Evolutionary conservation across 2,888 invertebrate genomes (phyloP), one percentile per base, ranked within the genome.

Genomic region (Acleris sparsana): DNA sequence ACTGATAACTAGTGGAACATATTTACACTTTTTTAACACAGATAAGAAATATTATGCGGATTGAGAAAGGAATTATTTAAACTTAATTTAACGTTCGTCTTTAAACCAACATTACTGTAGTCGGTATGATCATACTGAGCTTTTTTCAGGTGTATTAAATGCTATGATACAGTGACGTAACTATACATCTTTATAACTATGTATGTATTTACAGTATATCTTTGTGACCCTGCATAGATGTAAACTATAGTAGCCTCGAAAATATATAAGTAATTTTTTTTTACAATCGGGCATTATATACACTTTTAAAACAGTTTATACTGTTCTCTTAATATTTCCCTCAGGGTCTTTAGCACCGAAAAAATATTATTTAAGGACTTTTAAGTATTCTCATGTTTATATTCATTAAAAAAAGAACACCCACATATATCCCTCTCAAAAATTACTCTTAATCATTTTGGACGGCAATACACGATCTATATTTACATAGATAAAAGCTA

Each of bases 131-230:
- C 70, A 77, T 83, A 82, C 83, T 92, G 92, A 92, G 92, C 92
- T 85, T 92, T 88, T 75, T 89, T 92, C 92, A 92, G 92, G 92
- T 92, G 92, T 92, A 80, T 83, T 88, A 89, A 88, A 87, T 89
- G 88, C 86, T 86, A 86, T 79, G 70, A 80, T 75, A 75, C 68
- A 69, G 58, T 71, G 70, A 72, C 69, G 70, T 70, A 71, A 69
- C 72, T 82, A 80, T 79, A 82, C 78, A 83, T 79, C 73, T 65
- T 82, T 80, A 82, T 74, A 77, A 78, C 76, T 82, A 75, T 77
- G 69, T 71, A 62, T 75, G 73, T 80, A 74, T 82, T 72, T 80
- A 76, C 77, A 79, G 76, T 81, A 78, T 83, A 85, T 84, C 77
- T 80, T 85, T 86, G 85, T 86, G 89, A 91, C 91, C 91, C 91